Evolutionary conservation across 2,888 invertebrate species (phyloP).

Genomic region (Ophioninae sp.): DNA sequence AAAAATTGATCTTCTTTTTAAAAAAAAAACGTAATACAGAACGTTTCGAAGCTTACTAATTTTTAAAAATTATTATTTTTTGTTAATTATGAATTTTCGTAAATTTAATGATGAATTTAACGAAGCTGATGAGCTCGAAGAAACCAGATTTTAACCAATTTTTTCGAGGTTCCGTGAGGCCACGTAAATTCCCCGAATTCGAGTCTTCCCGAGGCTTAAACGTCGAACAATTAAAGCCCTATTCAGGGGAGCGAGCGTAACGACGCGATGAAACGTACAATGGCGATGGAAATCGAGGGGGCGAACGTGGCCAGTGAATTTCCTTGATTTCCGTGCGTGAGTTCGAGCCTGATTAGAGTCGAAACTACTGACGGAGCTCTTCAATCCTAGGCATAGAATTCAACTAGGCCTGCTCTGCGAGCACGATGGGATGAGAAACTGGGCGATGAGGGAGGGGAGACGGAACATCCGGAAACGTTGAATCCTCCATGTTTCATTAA

Average conservation of each 20-base stretch:
- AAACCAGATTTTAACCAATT: no score
- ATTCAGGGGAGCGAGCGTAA: conserved; percentile 46
- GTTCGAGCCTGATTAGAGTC: conserved; percentile 53
- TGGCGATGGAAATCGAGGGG: conserved; percentile 30
- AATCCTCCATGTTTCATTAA: neutral
- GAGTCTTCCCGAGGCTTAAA: conserved; percentile 5
- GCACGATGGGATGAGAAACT: no score
- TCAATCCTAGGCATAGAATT: conserved; percentile 4
- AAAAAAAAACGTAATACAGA: no score
- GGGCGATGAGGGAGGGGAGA: no score
- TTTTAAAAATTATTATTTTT: no score
- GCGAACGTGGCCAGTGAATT: conserved; percentile 40
- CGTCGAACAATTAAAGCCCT: conserved; percentile 41
- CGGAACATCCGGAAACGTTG: neutral
- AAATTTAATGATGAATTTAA: no score
- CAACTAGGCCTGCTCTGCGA: no score
- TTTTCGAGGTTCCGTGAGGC: neutral
- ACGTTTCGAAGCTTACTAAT: no score
- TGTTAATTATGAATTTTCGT: no score
- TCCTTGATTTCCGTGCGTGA: conserved; percentile 44
- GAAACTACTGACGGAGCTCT: conserved; percentile 53
- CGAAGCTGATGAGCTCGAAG: no score
- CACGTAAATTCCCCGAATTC: neutral
- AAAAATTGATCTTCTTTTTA: no score
- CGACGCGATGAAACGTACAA: conserved; percentile 33